Evolutionary conservation across 2,888 invertebrate species (phyloP).

Genomic region (Ophioninae sp.): DNA sequence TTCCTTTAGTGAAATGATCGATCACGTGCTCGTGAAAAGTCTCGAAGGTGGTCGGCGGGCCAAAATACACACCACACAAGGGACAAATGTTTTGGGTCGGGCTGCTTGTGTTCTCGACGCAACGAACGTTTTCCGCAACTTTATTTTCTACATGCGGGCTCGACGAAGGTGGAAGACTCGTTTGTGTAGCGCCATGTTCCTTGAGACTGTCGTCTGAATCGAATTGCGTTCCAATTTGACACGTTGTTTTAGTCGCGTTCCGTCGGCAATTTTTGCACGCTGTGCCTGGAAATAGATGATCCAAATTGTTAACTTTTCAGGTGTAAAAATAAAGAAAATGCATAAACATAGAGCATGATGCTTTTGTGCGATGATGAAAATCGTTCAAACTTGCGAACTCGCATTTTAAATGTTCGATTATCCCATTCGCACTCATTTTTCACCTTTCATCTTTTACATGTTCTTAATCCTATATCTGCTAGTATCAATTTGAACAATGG

Average conservation of each 20-base stretch:
- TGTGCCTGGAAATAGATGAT: slow-evolving; percentile 60
- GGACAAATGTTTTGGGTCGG: slow-evolving; percentile 86
- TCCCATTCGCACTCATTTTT: too few relatives aligned
- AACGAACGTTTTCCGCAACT: slow-evolving; percentile 75
- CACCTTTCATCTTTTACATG: too few relatives aligned
- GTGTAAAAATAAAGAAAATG: too few relatives aligned
- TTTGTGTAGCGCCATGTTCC: slow-evolving; percentile 75
- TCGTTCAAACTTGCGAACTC: too few relatives aligned
- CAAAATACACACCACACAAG: slow-evolving; percentile 87
- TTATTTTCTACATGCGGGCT: slow-evolving; percentile 70
- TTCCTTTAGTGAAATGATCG: slow-evolving; percentile 87
- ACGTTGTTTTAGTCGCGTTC: slow-evolving; percentile 73
- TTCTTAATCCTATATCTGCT: too few relatives aligned
- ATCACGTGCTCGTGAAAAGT: slow-evolving; percentile 90
- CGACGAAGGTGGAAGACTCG: slow-evolving; percentile 69
- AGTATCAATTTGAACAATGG: too few relatives aligned
- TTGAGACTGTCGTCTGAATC: slow-evolving; percentile 72
- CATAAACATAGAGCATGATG: too few relatives aligned
- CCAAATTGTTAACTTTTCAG: neutral
- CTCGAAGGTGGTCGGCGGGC: slow-evolving; percentile 83
- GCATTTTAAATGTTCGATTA: too few relatives aligned
- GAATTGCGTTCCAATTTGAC: slow-evolving; percentile 76
- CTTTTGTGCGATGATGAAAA: too few relatives aligned
- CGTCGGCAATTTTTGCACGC: slow-evolving; percentile 71
- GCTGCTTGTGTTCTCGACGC: slow-evolving; percentile 68